Conservation (phyloP, 2,888 invertebrate species). For the Tipula vernalis region DNA sequence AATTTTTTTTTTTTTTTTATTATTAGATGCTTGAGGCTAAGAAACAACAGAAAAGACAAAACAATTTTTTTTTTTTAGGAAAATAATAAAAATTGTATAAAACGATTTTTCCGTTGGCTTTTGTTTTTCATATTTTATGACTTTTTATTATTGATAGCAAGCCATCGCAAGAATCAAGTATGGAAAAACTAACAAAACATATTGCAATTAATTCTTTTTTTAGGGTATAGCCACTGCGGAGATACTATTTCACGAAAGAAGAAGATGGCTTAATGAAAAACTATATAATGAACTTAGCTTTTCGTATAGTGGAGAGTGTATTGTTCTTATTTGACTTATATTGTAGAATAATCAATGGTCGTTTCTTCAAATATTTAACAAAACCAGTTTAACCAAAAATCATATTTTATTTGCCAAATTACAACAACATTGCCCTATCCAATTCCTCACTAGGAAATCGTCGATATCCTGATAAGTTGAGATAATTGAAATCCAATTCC, state of each 20-base stretch:
- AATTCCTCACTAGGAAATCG: no score
- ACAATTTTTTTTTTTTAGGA: neutral
- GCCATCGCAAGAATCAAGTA: neutral
- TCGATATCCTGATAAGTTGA: no score
- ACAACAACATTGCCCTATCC: no score
- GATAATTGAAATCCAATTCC: no score
- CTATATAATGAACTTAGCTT: neutral
- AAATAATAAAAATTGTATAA: neutral
- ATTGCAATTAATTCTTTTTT: neutral
- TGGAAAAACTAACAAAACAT: neutral
- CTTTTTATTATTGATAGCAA: neutral
- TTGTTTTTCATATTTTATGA: neutral
- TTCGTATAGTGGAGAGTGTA: no score
- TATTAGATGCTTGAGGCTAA: neutral
- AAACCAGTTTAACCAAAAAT: no score
- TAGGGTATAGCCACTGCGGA: neutral
- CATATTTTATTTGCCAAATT: no score
- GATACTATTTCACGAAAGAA: neutral
- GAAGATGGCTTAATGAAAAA: neutral
- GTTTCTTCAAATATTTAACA: no score
- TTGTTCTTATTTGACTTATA: no score
- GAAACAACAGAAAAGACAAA: neutral
- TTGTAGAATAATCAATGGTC: no score
- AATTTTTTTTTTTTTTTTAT: neutral
- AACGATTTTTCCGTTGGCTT: neutral